Evolutionary conservation across 2,888 invertebrate genomes (phyloP), one percentile per base, ranked within the genome.

Genomic region (Cheilosia variabilis): DNA sequence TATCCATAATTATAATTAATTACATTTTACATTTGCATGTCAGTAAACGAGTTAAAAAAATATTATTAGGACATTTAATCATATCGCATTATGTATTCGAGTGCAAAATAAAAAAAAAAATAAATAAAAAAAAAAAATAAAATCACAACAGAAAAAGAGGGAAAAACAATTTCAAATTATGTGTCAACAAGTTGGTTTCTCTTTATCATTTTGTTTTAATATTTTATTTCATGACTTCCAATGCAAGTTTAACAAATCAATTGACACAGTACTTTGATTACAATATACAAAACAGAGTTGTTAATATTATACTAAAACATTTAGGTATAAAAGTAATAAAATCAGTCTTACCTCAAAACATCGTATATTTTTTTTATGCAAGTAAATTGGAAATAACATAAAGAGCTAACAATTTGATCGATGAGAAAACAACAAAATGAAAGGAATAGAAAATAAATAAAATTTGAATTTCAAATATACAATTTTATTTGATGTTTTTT

Each of bases 301-400:
- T 86, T 77, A 81, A 81, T 81, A 73, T 66, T 77, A 79, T 78
- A 78, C 87, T 83, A 87, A 87, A 88, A 77, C 87, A 87, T 79
- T 83, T 65, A 80, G 63, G 63, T 82, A 75, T 68, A 77, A 73
- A 78, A 78, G 77, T 43, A 81, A 83, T 71, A 87, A 84, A 88
- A 87, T 88, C 87, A 88, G 88, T 88, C 88, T 88, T 88, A 88
- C 88, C 88, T 88, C 88, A 87, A 87, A 84, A 87, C 87, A 86
- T 87, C 78, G 77, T 83, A 31, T 31, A 31, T 72, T 87, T 79
- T 43, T 60, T 68, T 71, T 71, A 73, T 81, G 63, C 50, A 81
- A 86, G 53, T 81, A 81, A 79, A 79, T 79, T 73, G 68, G 75
- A 75, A 66, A 75, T 80, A 84, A 75, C 55, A 82, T 76, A 84